phyloP scores from a whole-genome alignment of 2,113 vertebrate species.

The Thryonomys swinderianus region DNA sequence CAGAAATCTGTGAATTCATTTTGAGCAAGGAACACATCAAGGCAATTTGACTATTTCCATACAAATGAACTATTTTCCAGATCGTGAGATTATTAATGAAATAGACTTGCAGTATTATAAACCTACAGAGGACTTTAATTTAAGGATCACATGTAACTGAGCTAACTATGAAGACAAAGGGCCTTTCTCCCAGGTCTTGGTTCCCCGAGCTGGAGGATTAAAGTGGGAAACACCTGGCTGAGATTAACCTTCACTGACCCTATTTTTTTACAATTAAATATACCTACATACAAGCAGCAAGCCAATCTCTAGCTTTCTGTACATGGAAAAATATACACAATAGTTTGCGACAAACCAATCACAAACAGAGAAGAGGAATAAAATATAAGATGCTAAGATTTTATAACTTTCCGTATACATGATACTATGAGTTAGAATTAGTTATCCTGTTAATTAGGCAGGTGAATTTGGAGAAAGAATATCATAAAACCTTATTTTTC shows the following conservation, averaged over 20 bases:
- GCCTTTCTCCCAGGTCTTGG: background rate
- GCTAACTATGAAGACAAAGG: background rate
- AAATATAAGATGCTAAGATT: background rate
- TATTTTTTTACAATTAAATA: background rate
- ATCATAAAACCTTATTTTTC: background rate
- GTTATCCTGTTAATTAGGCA: background rate
- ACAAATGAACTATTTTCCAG: constrained; percentile 68
- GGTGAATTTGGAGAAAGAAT: background rate
- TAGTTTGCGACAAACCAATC: background rate
- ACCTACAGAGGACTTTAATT: background rate
- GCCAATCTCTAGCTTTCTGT: background rate
- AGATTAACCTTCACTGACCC: background rate
- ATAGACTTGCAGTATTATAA: background rate
- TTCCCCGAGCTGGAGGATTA: background rate
- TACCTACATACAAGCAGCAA: background rate
- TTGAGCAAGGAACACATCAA: constrained; percentile 19
- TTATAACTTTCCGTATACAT: background rate
- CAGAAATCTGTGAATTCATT: constrained; percentile 64
- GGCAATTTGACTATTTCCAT: constrained; percentile 52
- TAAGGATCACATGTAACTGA: background rate
- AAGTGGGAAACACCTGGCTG: background rate
- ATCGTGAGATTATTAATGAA: constrained; percentile 59
- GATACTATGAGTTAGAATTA: background rate
- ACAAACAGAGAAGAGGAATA: background rate
- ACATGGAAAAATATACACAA: background rate